phyloP scores from a whole-genome alignment of 2,888 invertebrate genomes.

The Aproaerema taeniolella region DNA sequence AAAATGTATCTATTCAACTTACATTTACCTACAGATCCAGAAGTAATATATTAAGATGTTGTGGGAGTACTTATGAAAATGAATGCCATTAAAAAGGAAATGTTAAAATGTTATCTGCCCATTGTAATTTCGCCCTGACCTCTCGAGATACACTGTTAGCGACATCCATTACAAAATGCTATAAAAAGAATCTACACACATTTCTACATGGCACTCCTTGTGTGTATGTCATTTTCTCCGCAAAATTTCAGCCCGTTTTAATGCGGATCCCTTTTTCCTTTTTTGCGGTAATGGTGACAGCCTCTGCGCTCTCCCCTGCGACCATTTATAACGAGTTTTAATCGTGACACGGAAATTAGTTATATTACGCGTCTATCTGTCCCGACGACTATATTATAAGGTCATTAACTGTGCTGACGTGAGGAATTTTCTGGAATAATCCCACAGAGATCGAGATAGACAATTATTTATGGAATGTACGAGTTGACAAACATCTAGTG shows the following conservation, averaged over 20 bases:
- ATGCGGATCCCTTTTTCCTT: constrained; percentile 42
- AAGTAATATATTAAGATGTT: no score
- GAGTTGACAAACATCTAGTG: neutral
- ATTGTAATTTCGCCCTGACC: no score
- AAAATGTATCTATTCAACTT: no score
- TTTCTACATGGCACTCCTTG: constrained; percentile 4
- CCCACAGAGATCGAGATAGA: constrained; percentile 13
- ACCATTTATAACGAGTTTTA: constrained; percentile 60
- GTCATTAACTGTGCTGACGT: constrained; percentile 41
- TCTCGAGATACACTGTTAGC: no score
- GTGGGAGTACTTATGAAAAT: no score
- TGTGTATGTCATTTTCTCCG: constrained; percentile 23
- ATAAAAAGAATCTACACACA: constrained; percentile 15
- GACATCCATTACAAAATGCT: constrained; percentile 13
- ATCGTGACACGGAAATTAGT: constrained; percentile 58
- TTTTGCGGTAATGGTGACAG: constrained; percentile 56
- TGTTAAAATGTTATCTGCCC: neutral
- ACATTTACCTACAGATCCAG: no score
- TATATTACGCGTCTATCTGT: constrained; percentile 46
- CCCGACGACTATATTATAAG: constrained; percentile 40
- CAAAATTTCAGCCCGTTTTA: constrained; percentile 45
- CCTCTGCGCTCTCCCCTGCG: constrained; percentile 37
- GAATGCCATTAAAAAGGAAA: no score
- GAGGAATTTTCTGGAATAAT: no score
- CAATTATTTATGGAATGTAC: constrained; percentile 7